Base-by-base conservation (phyloP, 2,113 vertebrate species). In the Hippocampus abdominalis region DNA sequence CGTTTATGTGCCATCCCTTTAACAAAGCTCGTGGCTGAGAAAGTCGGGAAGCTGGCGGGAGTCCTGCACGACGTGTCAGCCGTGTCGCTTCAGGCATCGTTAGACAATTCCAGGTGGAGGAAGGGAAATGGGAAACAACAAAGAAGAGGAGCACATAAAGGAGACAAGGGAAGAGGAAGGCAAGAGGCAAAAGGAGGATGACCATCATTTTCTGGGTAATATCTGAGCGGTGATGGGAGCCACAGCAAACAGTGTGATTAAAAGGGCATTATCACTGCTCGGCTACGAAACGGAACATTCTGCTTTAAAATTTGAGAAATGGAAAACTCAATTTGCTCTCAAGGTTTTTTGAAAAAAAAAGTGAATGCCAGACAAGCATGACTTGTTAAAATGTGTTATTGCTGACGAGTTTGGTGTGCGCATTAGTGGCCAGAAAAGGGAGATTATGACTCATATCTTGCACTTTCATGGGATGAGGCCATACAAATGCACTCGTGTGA, bases 1-100 rank as follows among this genome's bases (percentile, higher is more conserved):
- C 79, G 70, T 85, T 87, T 82, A 80, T 83, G 81, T 78, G 83
- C 64, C 70, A 65, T 84, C 61, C 71, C 68, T 79, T 80, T 84
- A 87, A 84, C 75, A 75, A 81, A 82, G 74, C 79, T 74, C 64
- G 76, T 40, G 74, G 67, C 72, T 68, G 51, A 70, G 81, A 13
- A 76, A 66, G 73, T 64, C 76, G 36, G 64, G 79, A 69, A 40
- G 48, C 70, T 49, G 65, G 66, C 56, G 54, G 42, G 63, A 70
- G 62, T 78, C 79, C 65, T 75, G 39, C 57, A 62, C 57, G 78
- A 80, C 71, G 74, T 61, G 83, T 74, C 20, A 32, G 56, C 61
- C 0, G 44, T 12, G 57, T 59, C 5, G 68, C 70, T 74, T 61
- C 66, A 51, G 73, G 75, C 66, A 44, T 81, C 27, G 66, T 88